Conservation (phyloP, 2,888 invertebrate genomes). For the Harmothoe impar region DNA sequence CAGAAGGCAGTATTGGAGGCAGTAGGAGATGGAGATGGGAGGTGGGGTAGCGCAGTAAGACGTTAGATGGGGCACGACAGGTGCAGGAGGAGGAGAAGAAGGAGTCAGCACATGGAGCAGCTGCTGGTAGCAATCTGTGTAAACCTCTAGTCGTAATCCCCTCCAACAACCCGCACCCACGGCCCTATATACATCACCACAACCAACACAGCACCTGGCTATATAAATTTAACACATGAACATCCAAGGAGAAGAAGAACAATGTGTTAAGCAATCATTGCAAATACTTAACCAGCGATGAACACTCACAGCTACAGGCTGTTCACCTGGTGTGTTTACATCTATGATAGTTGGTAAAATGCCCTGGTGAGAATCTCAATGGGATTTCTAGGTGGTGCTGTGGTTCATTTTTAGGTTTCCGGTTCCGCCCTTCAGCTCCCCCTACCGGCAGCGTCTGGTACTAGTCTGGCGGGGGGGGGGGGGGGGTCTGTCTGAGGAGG, state of each 20-base stretch:
- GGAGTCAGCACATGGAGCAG: slow-evolving; percentile 19
- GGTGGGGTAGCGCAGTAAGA: background rate
- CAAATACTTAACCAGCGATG: too few relatives aligned
- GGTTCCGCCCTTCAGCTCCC: slow-evolving; percentile 18
- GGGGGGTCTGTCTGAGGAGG: background rate
- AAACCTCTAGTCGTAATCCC: slow-evolving; percentile 37
- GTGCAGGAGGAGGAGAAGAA: slow-evolving; percentile 20
- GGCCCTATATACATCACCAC: slow-evolving; percentile 29
- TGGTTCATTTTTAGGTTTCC: background rate
- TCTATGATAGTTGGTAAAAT: too few relatives aligned
- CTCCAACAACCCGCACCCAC: slow-evolving; percentile 1
- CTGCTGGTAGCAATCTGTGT: slow-evolving; percentile 51
- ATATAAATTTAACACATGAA: slow-evolving; percentile 25
- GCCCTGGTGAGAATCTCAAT: too few relatives aligned
- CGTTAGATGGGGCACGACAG: slow-evolving; percentile 13
- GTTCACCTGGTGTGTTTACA: too few relatives aligned
- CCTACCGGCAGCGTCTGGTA: background rate
- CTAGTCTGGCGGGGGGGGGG: background rate
- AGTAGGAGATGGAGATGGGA: slow-evolving; percentile 8
- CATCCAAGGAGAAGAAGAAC: background rate
- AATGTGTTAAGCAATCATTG: background rate
- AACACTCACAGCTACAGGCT: too few relatives aligned
- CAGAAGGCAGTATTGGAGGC: background rate
- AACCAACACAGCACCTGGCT: slow-evolving; percentile 9
- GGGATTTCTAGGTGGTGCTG: background rate